These are phyloP conservation scores for Chondrosia reniformis DNA, from an alignment of 37 sponge, comb jelly and placozoan genomes.

Conservation along the genomic window DNA sequence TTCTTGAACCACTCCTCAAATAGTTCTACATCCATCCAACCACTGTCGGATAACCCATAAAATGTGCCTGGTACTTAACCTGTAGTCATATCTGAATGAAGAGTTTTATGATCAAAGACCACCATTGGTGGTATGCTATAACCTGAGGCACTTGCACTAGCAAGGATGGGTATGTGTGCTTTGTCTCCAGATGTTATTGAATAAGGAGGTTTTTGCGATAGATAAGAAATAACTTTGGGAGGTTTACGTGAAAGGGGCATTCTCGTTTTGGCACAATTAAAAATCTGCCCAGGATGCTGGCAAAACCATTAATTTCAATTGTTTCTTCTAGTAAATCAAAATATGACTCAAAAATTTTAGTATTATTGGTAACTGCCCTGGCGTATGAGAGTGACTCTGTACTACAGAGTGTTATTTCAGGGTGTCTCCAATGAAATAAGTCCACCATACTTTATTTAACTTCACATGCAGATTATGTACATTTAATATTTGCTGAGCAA, in stretches of 20 bases:
- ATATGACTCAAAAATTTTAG: not conserved
- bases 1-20: slow-evolving; percentile 25
- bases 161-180: slow-evolving; percentile 5
- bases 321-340: not conserved
- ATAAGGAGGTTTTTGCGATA: not conserved
- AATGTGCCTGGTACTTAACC: slow-evolving; percentile 20
- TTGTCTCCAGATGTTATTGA: not conserved
- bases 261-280: not conserved
- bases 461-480: not conserved
- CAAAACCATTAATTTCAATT: not conserved
- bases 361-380: not conserved
- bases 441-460: slow-evolving; percentile 6
- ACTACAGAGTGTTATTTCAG: not conserved
- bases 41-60: slow-evolving; percentile 4
- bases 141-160: slow-evolving; percentile 20
- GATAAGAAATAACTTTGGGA: not conserved
- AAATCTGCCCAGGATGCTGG: not conserved
- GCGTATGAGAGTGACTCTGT: not conserved
- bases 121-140: slow-evolving; percentile 13
- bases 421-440: not conserved
- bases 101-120: not conserved
- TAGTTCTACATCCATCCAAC: slow-evolving; percentile 12
- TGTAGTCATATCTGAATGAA: not conserved
- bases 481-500: no score
- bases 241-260: slow-evolving; percentile 3